These are phyloP conservation scores for Arion vulgaris DNA, from an alignment of 1,140 invertebrate genomes.

Conservation along the genomic window DNA sequence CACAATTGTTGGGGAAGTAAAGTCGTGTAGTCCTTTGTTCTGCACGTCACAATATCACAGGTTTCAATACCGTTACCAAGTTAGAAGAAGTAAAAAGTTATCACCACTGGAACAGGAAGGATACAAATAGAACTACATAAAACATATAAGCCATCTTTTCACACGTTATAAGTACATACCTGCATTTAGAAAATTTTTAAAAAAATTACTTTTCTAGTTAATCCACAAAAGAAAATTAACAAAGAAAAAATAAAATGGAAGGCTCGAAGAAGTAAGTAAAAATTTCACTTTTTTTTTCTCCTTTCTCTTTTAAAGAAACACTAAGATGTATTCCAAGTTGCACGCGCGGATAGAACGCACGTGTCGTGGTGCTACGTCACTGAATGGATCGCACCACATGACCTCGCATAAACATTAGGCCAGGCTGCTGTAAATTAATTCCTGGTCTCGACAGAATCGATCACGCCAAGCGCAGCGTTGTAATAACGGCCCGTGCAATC, in stretches of 20 bases:
- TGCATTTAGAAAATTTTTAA: slow-evolving; percentile 45
- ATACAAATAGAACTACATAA: slow-evolving; percentile 40
- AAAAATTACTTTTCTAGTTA: slow-evolving; percentile 15
- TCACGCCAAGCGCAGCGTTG: slow-evolving; percentile 31
- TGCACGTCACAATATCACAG: slow-evolving; percentile 42
- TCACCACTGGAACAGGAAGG: slow-evolving; percentile 51
- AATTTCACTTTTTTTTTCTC: slow-evolving; percentile 18
- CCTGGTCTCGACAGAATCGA: slow-evolving; percentile 45
- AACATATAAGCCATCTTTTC: slow-evolving; percentile 43
- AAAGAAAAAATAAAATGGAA: slow-evolving; percentile 30
- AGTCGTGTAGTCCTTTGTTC: slow-evolving; percentile 46
- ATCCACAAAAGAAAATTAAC: slow-evolving; percentile 38
- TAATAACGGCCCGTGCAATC: slow-evolving; percentile 39
- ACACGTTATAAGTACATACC: slow-evolving; percentile 48
- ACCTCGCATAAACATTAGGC: slow-evolving; percentile 52
- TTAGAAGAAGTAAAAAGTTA: slow-evolving; percentile 42
- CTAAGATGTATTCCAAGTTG: slow-evolving; percentile 22
- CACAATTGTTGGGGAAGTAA: slow-evolving; percentile 36
- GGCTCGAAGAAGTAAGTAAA: slow-evolving; percentile 11
- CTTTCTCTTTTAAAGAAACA: slow-evolving; percentile 15
- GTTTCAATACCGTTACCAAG: slow-evolving; percentile 40
- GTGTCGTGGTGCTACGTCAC: slow-evolving; percentile 33
- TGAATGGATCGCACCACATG: slow-evolving; percentile 46
- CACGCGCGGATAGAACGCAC: slow-evolving; percentile 34
- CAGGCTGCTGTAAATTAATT: slow-evolving; percentile 48